These are phyloP conservation scores for Hyles euphorbiae DNA, from an alignment of 1,140 invertebrate species.

Conservation along the genomic window DNA sequence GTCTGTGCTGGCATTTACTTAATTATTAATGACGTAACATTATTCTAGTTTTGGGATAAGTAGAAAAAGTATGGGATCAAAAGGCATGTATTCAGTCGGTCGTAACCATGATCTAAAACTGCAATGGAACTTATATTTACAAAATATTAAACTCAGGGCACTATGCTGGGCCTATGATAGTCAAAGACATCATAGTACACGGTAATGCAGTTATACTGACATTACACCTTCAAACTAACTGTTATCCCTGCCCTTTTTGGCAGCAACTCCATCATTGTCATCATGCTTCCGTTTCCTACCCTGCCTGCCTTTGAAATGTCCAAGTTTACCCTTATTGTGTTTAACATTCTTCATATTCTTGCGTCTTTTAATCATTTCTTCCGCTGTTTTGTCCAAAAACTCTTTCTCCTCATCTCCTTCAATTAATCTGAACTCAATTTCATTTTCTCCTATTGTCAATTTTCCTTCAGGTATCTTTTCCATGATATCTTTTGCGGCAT, in stretches of 20 bases:
- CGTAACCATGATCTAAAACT: too few species aligned
- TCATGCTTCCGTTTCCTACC: slow-evolving; percentile 48
- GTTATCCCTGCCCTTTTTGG: slow-evolving; percentile 46
- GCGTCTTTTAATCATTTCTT: slow-evolving; percentile 78
- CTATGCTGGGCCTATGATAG: too few species aligned
- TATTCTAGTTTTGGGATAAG: too few species aligned
- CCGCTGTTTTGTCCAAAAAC: slow-evolving; percentile 79
- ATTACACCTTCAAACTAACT: slow-evolving; percentile 26
- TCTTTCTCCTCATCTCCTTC: slow-evolving; percentile 83
- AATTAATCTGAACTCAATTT: slow-evolving; percentile 77
- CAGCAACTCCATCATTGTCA: slow-evolving; percentile 39
- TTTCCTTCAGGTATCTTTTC: slow-evolving; percentile 80
- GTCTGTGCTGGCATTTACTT: too few species aligned
- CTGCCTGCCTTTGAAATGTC: slow-evolving; percentile 30
- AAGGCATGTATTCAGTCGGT: too few species aligned
- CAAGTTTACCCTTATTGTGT: slow-evolving; percentile 45
- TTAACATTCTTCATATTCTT: slow-evolving; percentile 65
- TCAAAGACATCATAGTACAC: too few species aligned
- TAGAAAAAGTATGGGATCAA: too few species aligned
- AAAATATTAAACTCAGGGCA: too few species aligned
- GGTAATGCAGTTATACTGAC: too few species aligned
- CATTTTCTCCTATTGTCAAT: slow-evolving; percentile 75
- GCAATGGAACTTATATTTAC: too few species aligned
- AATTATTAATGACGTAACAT: too few species aligned
- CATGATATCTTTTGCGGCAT: slow-evolving; percentile 79